Percentiles rank a stretch among this genome's conserved stretches.
phyloP scores from a whole-genome alignment of 2,888 invertebrate genomes.

The Drosophila lacicola region DNA sequence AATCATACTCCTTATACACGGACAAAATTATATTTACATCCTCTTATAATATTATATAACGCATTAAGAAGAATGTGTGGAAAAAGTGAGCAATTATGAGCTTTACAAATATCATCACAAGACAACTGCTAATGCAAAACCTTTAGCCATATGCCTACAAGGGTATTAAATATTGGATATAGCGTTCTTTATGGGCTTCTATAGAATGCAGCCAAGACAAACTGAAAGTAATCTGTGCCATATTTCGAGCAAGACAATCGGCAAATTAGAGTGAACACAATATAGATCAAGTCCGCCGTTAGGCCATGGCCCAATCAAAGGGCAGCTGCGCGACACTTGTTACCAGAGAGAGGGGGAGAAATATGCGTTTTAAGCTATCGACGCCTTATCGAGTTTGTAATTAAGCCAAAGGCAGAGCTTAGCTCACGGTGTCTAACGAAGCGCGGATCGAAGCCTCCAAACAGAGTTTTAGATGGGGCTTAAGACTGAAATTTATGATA shows the following conservation, averaged over 20 bases:
- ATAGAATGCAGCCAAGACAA: background rate
- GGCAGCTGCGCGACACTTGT: slow-evolving; percentile 60
- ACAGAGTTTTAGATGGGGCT: slow-evolving; percentile 62
- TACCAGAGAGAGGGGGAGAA: slow-evolving; percentile 26
- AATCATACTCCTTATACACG: too few relatives aligned
- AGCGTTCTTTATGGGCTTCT: background rate
- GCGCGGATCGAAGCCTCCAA: slow-evolving; percentile 17
- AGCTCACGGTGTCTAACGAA: slow-evolving; percentile 44
- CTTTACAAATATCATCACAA: too few relatives aligned
- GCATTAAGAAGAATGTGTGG: too few relatives aligned
- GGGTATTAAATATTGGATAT: too few relatives aligned
- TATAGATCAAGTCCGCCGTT: slow-evolving; percentile 40
- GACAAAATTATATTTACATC: too few relatives aligned
- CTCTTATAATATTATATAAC: too few relatives aligned
- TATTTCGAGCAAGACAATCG: slow-evolving; percentile 45
- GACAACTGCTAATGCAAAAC: too few relatives aligned
- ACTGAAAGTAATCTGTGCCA: background rate
- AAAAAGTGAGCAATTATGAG: too few relatives aligned
- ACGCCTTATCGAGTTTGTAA: slow-evolving; percentile 70
- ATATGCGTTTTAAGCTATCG: slow-evolving; percentile 57
- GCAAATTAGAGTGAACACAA: slow-evolving; percentile 53
- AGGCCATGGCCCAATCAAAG: slow-evolving; percentile 47
- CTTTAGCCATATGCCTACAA: too few relatives aligned
- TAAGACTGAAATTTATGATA: slow-evolving; percentile 76
- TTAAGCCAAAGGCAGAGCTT: slow-evolving; percentile 56